Percentiles rank a stretch among this genome's conserved stretches.
Evolutionary conservation across 2,113 vertebrate genomes (phyloP).

Genomic region (Cyprichromis sp.): DNA sequence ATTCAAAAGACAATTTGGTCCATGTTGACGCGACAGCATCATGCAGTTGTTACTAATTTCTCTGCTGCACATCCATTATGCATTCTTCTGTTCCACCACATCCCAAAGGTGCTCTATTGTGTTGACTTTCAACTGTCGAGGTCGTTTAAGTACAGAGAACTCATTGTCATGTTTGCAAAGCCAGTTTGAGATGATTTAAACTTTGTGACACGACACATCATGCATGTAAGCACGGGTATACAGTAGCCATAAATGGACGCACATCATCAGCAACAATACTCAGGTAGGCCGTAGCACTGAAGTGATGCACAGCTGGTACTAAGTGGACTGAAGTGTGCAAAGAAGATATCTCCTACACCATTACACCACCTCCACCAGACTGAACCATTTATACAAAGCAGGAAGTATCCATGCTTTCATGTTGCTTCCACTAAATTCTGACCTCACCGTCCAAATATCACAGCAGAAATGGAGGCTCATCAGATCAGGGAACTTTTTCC

Average conservation of each 20-base stretch:
- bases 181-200: background rate
- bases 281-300: background rate
- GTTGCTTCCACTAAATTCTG: background rate
- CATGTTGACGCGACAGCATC: rapidly evolving
- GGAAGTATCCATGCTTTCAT: background rate
- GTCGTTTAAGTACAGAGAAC: background rate
- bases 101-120: background rate
- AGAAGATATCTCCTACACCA: background rate
- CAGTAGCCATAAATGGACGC: background rate
- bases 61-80: background rate
- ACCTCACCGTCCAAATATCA: background rate
- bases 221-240: background rate
- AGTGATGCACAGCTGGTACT: background rate
- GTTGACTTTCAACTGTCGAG: background rate
- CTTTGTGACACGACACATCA: background rate
- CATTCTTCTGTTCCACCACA: background rate
- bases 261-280: background rate
- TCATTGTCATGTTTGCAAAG: background rate
- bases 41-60: background rate
- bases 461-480: background rate
- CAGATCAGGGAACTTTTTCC: background rate
- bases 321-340: background rate
- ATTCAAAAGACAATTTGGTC: background rate
- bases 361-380: background rate
- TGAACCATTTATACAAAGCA: background rate